Evolutionary conservation across 2,797 vertebrate genomes (phyloP).

Genomic region (Anguilla obscura): DNA sequence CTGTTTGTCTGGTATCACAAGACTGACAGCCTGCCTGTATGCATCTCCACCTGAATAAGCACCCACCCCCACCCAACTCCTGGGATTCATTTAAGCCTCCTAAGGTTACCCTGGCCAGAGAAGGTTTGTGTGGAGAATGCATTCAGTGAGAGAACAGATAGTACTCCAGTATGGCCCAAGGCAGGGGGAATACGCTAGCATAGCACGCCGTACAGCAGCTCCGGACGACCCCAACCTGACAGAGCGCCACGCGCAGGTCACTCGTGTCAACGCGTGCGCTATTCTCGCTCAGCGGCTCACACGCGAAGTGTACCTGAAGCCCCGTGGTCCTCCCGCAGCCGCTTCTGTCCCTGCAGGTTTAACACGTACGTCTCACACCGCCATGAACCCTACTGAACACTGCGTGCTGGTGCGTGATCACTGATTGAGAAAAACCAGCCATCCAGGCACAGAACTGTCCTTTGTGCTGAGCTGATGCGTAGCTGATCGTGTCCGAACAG

Average conservation of each 20-base stretch:
- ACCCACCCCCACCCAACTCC: too few relatives aligned
- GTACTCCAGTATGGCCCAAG: neutral
- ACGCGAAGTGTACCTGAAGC: too few relatives aligned
- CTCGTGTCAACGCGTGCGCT: neutral
- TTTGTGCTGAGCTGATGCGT: neutral
- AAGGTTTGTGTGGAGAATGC: neutral
- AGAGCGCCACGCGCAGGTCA: neutral
- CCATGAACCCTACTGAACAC: neutral
- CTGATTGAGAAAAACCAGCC: neutral
- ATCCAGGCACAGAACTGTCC: neutral
- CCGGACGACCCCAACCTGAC: neutral
- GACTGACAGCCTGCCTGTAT: too few relatives aligned
- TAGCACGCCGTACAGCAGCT: neutral
- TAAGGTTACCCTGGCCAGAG: neutral
- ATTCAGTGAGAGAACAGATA: neutral
- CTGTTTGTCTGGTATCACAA: neutral
- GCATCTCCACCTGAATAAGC: too few relatives aligned
- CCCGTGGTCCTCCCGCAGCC: neutral
- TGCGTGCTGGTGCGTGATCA: neutral
- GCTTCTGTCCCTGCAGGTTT: neutral
- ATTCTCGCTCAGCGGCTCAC: too few relatives aligned
- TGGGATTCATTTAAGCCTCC: too few relatives aligned
- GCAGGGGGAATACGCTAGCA: neutral
- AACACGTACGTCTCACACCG: too few relatives aligned
- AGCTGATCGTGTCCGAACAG: neutral